Evolutionary conservation across 2,888 invertebrate species (phyloP), one percentile per base, ranked within the genome.

Genomic region (Trachelus stipa): DNA sequence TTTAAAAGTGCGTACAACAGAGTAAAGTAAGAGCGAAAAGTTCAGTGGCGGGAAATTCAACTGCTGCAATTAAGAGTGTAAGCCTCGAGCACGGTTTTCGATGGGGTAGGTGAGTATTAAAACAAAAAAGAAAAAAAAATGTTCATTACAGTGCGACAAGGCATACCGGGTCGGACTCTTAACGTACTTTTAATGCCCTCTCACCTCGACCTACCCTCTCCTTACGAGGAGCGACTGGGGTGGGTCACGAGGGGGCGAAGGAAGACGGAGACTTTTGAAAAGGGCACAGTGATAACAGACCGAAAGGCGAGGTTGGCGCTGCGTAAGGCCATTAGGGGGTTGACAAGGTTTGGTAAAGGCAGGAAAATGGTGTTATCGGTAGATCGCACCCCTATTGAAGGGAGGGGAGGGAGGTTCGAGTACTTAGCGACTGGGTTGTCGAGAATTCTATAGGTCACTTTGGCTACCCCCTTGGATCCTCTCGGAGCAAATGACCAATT

Each of bases 121-220:
- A 34, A 9, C 2, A 31, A 31, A 31, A 31, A 12, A 33, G 12
- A 6, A 73, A 34, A 74, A 34, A n/a, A 34, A 76, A 76, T 73
- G 71, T 79, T 81, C 80, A 79, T 81, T 81, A 81, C 75, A 69
- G 75, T 78, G 40, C 75, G 75, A 73, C 12, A 23, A 35, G 78
- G 77, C 9, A 31, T 69, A 73, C 35, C 34, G 35, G 56, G 11
- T 78, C 30, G 69, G 77, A 77, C 79, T 76, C 79, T 81, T 79
- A 71, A 71, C 69, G 69, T 79, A 79, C 77, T 80, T 82, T 81
- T 81, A 77, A 81, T 81, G 76, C 77, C 79, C 77, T 73, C 80
- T 71, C 71, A 15, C 15, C 56, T 56, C 56, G 56, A 56, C 56
- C 56, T 56, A 56, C 71, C 71, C 31, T 71, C 9, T 33, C 71